Evolutionary conservation across 2,888 invertebrate genomes (phyloP).

Genomic region (Phasia obesa): DNA sequence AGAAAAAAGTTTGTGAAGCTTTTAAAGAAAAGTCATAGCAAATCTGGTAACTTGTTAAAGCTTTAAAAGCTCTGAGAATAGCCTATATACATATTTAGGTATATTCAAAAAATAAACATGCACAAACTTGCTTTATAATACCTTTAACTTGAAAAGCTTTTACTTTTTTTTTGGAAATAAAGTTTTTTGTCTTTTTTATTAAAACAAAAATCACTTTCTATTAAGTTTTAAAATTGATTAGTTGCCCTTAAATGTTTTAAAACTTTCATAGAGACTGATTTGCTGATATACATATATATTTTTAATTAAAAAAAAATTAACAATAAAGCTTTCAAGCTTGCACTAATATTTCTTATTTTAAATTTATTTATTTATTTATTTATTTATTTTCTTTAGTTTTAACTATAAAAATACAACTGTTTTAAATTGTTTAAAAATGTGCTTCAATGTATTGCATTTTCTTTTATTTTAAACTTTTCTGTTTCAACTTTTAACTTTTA

Average conservation of each 20-base stretch:
- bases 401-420: conserved; percentile 10
- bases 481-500: background rate
- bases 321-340: conserved; percentile 48
- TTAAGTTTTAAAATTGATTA: conserved; percentile 77
- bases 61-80: conserved; percentile 46
- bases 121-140: conserved; percentile 37
- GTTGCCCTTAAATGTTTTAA: conserved; percentile 72
- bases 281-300: conserved; percentile 65
- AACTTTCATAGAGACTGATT: conserved; percentile 81
- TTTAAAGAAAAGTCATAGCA: conserved; percentile 47
- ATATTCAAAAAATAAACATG: background rate
- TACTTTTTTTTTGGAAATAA: conserved; percentile 13
- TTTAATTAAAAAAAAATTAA: conserved; percentile 5
- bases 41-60: conserved; percentile 9
- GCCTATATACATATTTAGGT: background rate
- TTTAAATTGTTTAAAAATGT: conserved; percentile 73
- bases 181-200: conserved; percentile 43
- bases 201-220: conserved; percentile 79
- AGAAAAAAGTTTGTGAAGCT: background rate
- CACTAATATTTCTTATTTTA: conserved; percentile 58
- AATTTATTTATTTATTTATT: conserved; percentile 72
- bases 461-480: conserved; percentile 16
- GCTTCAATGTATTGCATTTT: conserved; percentile 80
- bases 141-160: conserved; percentile 34
- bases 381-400: conserved; percentile 55